Evolutionary conservation across 2,797 vertebrate genomes (phyloP).

Genomic region (Podarcis siculus): DNA sequence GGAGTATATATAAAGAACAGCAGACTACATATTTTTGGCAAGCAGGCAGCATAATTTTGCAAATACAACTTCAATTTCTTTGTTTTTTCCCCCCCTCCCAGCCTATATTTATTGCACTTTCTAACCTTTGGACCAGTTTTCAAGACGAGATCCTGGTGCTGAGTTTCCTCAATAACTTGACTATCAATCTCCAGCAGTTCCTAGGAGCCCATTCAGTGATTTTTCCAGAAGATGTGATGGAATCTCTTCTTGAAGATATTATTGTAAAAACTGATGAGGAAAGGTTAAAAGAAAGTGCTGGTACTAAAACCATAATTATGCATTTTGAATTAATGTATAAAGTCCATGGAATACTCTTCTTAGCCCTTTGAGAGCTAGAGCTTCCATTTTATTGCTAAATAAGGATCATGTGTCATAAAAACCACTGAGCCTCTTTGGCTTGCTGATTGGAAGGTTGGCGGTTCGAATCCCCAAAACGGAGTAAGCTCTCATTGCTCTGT

Average conservation of each 20-base stretch:
- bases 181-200: slow-evolving; percentile 81
- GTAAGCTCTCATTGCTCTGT: too few relatives aligned
- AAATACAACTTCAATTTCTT: slow-evolving; percentile 33
- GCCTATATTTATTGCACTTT: slow-evolving; percentile 87
- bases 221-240: slow-evolving; percentile 78
- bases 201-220: slow-evolving; percentile 76
- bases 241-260: slow-evolving; percentile 77
- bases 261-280: slow-evolving; percentile 84
- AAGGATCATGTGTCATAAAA: not conserved
- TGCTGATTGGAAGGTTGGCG: too few relatives aligned
- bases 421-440: too few relatives aligned
- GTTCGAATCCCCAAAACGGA: too few relatives aligned
- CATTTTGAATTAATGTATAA: not conserved
- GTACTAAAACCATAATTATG: slow-evolving; percentile 69
- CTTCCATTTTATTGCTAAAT: not conserved
- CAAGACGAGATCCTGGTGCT: slow-evolving; percentile 87
- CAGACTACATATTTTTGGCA: not conserved
- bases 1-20: not conserved
- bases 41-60: not conserved
- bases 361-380: not conserved
- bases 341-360: not conserved
- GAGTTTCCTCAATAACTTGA: slow-evolving; percentile 79
- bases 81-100: slow-evolving; percentile 62
- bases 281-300: slow-evolving; percentile 80
- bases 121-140: slow-evolving; percentile 85